These are phyloP conservation scores for Nyctibius grandis DNA, from an alignment of 2,797 vertebrate species.

Conservation along the genomic window DNA sequence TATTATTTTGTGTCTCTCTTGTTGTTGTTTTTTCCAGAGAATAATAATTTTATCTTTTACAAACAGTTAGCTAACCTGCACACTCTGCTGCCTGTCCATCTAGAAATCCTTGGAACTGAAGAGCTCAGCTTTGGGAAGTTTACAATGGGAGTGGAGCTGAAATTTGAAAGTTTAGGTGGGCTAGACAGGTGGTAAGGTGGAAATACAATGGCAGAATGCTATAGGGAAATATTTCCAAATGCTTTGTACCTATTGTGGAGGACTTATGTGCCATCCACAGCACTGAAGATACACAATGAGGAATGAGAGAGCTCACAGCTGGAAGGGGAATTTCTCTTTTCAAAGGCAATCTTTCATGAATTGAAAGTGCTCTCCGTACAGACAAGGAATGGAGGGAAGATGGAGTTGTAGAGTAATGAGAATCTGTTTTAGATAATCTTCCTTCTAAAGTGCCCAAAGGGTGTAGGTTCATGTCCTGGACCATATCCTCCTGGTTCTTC, in stretches of 20 bases:
- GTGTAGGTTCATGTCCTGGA: neutral
- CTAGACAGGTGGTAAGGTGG: neutral
- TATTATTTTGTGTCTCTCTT: conserved; percentile 11
- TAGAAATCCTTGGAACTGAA: conserved; percentile 31
- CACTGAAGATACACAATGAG: neutral
- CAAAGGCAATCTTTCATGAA: neutral
- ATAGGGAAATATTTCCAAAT: neutral
- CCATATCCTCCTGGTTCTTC: neutral
- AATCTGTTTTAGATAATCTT: neutral
- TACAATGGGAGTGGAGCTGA: neutral
- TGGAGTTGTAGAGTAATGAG: neutral
- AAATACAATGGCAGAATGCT: neutral
- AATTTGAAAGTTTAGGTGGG: neutral
- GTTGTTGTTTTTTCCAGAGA: neutral
- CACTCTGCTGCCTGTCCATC: neutral
- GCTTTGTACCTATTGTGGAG: neutral
- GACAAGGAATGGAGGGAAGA: neutral
- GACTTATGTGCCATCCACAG: neutral
- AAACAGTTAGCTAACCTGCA: conserved; percentile 58
- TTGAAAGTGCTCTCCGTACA: neutral
- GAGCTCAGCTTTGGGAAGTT: neutral
- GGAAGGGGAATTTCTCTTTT: neutral
- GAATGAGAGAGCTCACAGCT: neutral
- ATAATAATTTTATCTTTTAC: conserved; percentile 66
- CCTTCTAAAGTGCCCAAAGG: neutral